These are phyloP conservation scores for Ophiodon elongatus DNA, from an alignment of 2,113 vertebrate genomes.

Conservation along the genomic window DNA sequence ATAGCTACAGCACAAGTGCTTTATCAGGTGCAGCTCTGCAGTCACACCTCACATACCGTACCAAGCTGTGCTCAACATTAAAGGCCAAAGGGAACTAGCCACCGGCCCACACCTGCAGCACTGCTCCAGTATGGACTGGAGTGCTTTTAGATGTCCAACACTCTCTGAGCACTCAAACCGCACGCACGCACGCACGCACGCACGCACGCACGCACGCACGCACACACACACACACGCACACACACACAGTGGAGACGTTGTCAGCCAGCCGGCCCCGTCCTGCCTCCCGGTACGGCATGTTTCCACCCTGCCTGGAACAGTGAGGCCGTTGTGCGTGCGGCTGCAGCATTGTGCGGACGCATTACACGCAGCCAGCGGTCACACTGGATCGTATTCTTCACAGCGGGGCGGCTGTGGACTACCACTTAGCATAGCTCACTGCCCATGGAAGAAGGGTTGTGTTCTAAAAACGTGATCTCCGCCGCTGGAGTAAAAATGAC, in stretches of 20 bases:
- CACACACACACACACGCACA: slow-evolving; percentile 59
- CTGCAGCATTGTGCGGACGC: slow-evolving; percentile 56
- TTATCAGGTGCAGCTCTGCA: not conserved
- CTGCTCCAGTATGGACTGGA: slow-evolving; percentile 37
- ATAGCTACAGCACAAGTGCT: not conserved
- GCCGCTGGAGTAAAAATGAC: not conserved
- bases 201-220: slow-evolving; percentile 70
- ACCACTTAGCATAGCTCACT: slow-evolving; percentile 18
- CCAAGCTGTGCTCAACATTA: slow-evolving; percentile 49
- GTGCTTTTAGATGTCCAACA: slow-evolving; percentile 43
- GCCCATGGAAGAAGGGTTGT: not conserved
- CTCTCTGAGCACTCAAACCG: slow-evolving; percentile 8
- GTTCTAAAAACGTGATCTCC: not conserved
- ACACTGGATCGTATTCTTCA: slow-evolving; percentile 61
- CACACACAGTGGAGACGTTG: slow-evolving; percentile 73
- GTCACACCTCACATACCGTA: slow-evolving; percentile 29
- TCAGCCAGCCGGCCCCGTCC: slow-evolving; percentile 57
- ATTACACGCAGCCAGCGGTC: slow-evolving; percentile 47
- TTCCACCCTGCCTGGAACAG: slow-evolving; percentile 74
- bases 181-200: slow-evolving; percentile 64
- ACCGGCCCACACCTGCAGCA: slow-evolving; percentile 48
- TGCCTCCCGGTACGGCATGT: slow-evolving; percentile 61
- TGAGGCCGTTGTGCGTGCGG: slow-evolving; percentile 62
- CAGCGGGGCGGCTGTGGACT: slow-evolving; percentile 27
- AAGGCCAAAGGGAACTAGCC: slow-evolving; percentile 25